These are phyloP conservation scores for Campylorhamphus procurvoides DNA, from an alignment of 2,113 vertebrate species.

Conservation along the genomic window DNA sequence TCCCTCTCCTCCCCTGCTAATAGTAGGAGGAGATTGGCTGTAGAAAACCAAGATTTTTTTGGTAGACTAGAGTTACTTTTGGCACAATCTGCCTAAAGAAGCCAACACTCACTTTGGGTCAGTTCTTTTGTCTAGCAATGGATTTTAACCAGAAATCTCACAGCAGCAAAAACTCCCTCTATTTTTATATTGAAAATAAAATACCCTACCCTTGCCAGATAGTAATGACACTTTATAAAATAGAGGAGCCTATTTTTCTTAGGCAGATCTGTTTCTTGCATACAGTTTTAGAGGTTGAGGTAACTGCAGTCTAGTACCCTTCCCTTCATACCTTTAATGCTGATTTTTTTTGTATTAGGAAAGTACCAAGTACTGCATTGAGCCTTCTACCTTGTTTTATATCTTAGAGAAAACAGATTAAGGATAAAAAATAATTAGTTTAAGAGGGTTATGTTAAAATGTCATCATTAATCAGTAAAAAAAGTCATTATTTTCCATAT, in stretches of 20 bases:
- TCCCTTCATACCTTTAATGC: not conserved
- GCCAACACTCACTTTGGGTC: not conserved
- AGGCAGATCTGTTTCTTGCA: slow-evolving; percentile 12
- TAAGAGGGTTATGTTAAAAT: not conserved
- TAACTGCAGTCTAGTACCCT: not conserved
- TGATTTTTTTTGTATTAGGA: not conserved
- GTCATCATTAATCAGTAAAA: not conserved
- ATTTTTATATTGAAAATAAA: slow-evolving; percentile 11
- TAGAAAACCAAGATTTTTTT: slow-evolving; percentile 1
- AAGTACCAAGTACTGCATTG: not conserved
- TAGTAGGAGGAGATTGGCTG: slow-evolving; percentile 55
- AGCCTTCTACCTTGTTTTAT: not conserved
- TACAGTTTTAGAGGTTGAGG: not conserved
- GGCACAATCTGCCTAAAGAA: slow-evolving; percentile 27
- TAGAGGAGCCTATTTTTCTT: not conserved
- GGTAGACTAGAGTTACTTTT: slow-evolving; percentile 42
- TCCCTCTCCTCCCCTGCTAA: slow-evolving; percentile 43
- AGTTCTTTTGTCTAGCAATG: not conserved
- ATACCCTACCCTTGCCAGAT: not conserved
- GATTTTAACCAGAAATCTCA: slow-evolving; percentile 9
- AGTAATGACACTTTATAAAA: slow-evolving; percentile 31
- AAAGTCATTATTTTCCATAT: fast-evolving
- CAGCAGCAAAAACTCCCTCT: not conserved
- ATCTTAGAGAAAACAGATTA: not conserved
- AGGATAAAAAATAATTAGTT: not conserved